Base-by-base conservation (phyloP, 1,140 invertebrate genomes). In the Monomorium pharaonis region DNA sequence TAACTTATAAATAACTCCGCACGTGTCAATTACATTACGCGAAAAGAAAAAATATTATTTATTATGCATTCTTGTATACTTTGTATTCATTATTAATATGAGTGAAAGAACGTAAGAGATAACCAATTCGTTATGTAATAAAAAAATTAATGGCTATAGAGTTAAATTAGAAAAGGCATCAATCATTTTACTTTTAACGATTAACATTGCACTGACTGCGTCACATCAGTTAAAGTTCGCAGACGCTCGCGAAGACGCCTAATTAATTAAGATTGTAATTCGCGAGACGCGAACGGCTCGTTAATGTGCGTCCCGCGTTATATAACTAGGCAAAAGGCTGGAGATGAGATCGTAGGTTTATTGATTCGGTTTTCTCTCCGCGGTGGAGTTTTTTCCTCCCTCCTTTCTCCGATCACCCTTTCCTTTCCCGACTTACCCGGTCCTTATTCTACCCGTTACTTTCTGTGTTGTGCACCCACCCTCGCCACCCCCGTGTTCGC, bases 281-380 rank as follows among this genome's bases (percentile, higher is more conserved):
- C 58, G 54, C 81, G 9, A 58, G 44, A n/a, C 24, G n/a, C 56
- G 72, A 54, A 21, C 75, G 74, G 49, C 18, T 77, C 69, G 37
- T 89, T 89, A 86, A 89, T 78, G n/a, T n/a, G 84, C 76, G 33
- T 74, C 10, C 75, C 70, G 80, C 63, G 90, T 92, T 91, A 89
- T 83, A 90, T 90, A 92, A 92, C 84, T 87, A 92, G 88, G 91
- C 37, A 88, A 47, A 49, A 72, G 65, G 47, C 78, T 80, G 87
- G 83, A 89, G 89, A 72, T 86, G 83, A 91, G 89, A 93, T 92
- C 89, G 91, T 90, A 89, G 90, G 90, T 93, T 93, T 93, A 93
- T 93, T 93, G 93, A 93, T 93, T 93, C 91, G 92, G 91, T 93
- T 93, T 93, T 92, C 92, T 92, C 92, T 90, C 85, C 87, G 87